Percentiles rank a stretch among this genome's conserved stretches.
Evolutionary conservation across 2,113 vertebrate genomes (phyloP).

Genomic region (Zosterops hypoxanthus): DNA sequence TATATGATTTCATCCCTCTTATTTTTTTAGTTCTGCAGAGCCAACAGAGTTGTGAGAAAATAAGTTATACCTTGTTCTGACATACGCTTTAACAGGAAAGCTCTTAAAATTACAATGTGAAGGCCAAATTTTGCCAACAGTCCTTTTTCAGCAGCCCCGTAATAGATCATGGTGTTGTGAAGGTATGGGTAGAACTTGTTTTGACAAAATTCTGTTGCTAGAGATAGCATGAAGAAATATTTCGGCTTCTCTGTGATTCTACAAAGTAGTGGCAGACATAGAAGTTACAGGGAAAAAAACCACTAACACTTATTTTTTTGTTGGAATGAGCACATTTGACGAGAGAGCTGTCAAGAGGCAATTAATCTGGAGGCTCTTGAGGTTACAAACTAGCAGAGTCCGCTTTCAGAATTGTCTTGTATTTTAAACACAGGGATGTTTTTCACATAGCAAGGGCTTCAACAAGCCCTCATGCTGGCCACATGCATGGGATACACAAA

Average conservation of each 20-base stretch:
- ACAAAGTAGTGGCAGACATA: not conserved
- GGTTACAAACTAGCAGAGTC: not conserved
- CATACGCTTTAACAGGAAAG: not conserved
- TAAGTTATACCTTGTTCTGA: not conserved
- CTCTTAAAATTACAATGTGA: not conserved
- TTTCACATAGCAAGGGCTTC: not conserved
- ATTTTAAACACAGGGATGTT: not conserved
- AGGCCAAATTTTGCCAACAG: not conserved
- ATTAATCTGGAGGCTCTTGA: not conserved
- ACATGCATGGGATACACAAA: not conserved
- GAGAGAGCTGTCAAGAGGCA: not conserved
- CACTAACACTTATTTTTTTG: not conserved
- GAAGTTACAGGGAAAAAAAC: fast-evolving
- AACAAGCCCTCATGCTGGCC: not conserved
- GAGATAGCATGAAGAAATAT: not conserved
- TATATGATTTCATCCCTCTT: not conserved
- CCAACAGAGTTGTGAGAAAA: not conserved
- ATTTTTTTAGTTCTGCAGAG: not conserved
- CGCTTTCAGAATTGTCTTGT: not conserved
- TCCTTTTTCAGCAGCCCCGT: not conserved
- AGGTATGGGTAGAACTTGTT: not conserved
- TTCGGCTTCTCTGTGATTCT: not conserved
- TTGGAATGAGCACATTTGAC: not conserved
- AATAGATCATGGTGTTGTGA: not conserved
- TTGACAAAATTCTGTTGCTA: not conserved